Evolutionary conservation across 2,797 vertebrate genomes (phyloP).

Genomic region (Limnodromus scolopaceus): DNA sequence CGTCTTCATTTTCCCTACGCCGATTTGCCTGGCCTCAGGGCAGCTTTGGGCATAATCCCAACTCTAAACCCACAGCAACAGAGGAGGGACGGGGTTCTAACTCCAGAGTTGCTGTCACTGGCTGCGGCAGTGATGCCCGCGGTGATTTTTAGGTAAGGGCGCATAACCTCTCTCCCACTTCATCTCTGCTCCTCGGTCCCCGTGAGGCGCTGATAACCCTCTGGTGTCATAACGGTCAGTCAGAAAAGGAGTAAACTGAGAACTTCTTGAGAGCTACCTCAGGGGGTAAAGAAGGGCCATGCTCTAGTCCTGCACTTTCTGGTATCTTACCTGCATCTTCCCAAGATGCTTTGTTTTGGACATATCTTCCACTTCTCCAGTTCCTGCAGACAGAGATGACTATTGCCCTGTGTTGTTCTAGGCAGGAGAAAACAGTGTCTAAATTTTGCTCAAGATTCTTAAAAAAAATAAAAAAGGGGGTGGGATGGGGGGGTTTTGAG

Average conservation of each 20-base stretch:
- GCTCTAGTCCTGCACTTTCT: not conserved
- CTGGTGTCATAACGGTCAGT: not conserved
- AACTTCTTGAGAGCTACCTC: not conserved
- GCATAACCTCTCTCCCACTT: not conserved
- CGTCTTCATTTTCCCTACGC: not conserved
- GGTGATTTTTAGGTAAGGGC: not conserved
- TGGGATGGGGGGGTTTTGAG: not conserved
- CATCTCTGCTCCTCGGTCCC: not conserved
- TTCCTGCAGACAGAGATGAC: not conserved
- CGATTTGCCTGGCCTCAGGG: not conserved
- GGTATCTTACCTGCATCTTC: fast-evolving
- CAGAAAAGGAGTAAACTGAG: not conserved
- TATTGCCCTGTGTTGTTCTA: not conserved
- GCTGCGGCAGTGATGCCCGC: fast-evolving
- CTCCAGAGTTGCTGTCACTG: not conserved
- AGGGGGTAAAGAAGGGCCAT: not conserved
- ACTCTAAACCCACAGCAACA: not conserved
- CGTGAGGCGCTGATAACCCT: not conserved
- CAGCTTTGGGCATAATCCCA: not conserved
- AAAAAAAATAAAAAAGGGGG: fast-evolving
- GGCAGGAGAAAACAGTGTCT: not conserved
- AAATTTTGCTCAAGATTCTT: not conserved
- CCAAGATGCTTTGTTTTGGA: not conserved
- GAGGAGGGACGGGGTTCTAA: not conserved
- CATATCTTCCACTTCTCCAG: not conserved